Base-by-base conservation (phyloP, 2,797 vertebrate species). In the Mormyrops attenuatus region DNA sequence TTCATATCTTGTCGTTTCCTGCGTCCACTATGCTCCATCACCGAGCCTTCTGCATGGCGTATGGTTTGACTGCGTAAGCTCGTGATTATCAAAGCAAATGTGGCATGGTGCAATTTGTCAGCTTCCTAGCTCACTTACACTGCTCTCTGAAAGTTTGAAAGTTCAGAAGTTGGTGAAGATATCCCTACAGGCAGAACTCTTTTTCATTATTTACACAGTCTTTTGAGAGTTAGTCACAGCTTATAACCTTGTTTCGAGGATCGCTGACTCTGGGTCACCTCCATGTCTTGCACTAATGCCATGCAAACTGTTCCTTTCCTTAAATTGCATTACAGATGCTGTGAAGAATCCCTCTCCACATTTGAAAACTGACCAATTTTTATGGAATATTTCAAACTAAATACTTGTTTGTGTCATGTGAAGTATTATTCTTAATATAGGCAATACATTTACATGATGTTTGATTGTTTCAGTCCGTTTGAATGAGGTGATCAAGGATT, bases 51-150 rank as follows among this genome's bases (percentile, higher is more conserved):
- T 85, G 82, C n/a, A 17, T 41, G 52, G 5, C 7, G 38, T 38
- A 44, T 41, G 77, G 34, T 41, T 22, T 47, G 41, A 47, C 77
- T 47, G 41, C 7, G 7, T 20, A 34, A 77, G 69, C 34, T 38
- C 69, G 34, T 15, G 34, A 41, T 9, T 11, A 82, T 82, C 77
- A 22, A 82, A 47, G 77, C 77, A n/a, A 44, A 4, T 47, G 77
- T 82, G 77, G 41, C 77, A 47, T 3, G 41, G 77, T 82, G 77
- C 41, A 47, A 82, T 82, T 82, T 82, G 77, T 82, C 77, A 82
- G 41, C 11, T 82, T 11, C 3, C 41, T 22, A 82, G 77, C 26
- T 20, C 15, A 8, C 11, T 69, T 69, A 34, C 47, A 80, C 49
- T 53, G 84, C 50, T 50, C n/a, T 47, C 22, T 34, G 47, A 50